A percentile compares a stretch with the other conserved stretches of the same genome.
These are phyloP conservation scores for Nestor notabilis DNA, from an alignment of 2,113 vertebrate genomes.

Conservation along the genomic window DNA sequence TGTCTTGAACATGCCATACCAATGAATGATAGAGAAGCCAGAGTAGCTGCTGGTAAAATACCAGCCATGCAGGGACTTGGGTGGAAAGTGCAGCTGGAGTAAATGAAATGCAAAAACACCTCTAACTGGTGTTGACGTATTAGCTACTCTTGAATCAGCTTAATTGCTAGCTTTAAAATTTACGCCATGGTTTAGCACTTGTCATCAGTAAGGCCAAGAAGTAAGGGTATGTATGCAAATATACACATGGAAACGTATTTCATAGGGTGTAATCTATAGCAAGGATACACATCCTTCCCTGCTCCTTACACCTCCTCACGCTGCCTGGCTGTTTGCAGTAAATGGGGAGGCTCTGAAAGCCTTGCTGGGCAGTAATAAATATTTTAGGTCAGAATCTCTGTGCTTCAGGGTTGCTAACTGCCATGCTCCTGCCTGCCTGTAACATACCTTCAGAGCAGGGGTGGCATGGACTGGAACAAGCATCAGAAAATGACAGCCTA, in stretches of 20 bases:
- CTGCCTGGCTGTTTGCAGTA: background rate
- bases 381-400: too few relatives aligned
- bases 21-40: background rate
- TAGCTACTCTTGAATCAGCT: background rate
- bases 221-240: background rate
- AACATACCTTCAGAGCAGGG: rapidly evolving
- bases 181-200: background rate
- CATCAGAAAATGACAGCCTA: background rate
- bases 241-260: background rate
- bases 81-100: background rate
- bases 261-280: background rate
- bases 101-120: background rate
- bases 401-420: background rate
- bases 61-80: background rate
- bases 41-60: background rate
- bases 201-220: background rate
- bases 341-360: rapidly evolving
- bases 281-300: background rate
- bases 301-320: rapidly evolving
- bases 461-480: background rate
- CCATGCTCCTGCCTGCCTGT: background rate
- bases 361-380: background rate
- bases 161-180: background rate
- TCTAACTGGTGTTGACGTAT: too few relatives aligned
- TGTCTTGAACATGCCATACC: background rate